phyloP scores from a whole-genome alignment of 2,797 vertebrate species.

The Morus bassanus region DNA sequence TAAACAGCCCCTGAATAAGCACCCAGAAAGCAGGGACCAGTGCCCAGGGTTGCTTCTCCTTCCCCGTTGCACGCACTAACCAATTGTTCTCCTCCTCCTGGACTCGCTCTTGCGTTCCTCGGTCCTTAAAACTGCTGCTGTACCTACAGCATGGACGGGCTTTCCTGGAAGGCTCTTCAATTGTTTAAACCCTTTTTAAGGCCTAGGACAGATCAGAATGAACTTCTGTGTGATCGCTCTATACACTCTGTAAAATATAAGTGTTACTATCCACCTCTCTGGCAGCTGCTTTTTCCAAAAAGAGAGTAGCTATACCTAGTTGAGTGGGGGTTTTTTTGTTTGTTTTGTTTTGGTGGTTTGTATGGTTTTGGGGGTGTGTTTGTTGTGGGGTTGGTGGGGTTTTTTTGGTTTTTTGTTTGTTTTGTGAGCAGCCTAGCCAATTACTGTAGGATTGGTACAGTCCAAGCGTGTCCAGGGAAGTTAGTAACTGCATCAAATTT shows the following conservation, averaged over 20 bases:
- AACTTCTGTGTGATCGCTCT: not conserved
- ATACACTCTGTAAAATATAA: accelerated
- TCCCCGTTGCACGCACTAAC: accelerated
- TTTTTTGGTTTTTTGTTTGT: too few species aligned
- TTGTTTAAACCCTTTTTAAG: not conserved
- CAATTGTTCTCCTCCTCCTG: not conserved
- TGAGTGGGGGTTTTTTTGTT: too few species aligned
- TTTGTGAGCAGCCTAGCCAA: not conserved
- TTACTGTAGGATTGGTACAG: not conserved
- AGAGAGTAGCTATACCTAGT: accelerated
- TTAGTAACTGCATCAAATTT: accelerated
- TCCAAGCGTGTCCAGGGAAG: not conserved
- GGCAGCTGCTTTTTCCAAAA: not conserved
- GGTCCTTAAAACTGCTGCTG: accelerated
- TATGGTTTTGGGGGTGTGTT: too few species aligned
- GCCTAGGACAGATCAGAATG: not conserved
- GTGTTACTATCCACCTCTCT: not conserved
- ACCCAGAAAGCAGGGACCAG: not conserved
- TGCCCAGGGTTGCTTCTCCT: not conserved
- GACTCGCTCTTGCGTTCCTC: not conserved
- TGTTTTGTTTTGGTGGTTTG: too few species aligned
- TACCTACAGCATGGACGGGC: accelerated
- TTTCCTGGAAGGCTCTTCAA: not conserved
- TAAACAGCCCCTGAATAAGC: conserved; percentile 8
- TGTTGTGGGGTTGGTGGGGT: too few species aligned